phyloP scores from a whole-genome alignment of 2,888 invertebrate species.

The Artemia sp. region DNA sequence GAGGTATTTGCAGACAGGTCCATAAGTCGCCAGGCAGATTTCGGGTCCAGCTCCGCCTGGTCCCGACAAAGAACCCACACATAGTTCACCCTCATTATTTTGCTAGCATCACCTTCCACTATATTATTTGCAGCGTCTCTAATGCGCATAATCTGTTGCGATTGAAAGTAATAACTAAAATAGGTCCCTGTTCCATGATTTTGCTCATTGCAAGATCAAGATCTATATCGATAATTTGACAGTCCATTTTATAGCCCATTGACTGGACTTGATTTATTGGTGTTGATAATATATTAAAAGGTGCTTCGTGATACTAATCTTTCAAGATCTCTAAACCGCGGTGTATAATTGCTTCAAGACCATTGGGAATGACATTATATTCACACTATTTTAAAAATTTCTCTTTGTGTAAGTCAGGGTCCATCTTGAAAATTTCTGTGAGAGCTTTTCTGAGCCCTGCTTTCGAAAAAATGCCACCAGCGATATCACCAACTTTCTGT shows the following conservation, averaged over 20 bases:
- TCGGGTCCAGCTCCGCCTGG: slow-evolving; percentile 76
- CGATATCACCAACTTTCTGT: slow-evolving; percentile 65
- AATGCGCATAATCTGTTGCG: slow-evolving; percentile 90
- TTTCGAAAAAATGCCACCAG: slow-evolving; percentile 64
- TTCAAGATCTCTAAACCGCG: slow-evolving; percentile 72
- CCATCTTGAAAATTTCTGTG: slow-evolving; percentile 91
- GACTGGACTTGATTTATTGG: slow-evolving; percentile 48
- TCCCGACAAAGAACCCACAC: slow-evolving; percentile 97
- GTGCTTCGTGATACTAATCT: slow-evolving; percentile 97
- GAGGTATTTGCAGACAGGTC: slow-evolving; percentile 71
- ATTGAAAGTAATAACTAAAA: slow-evolving; percentile 80
- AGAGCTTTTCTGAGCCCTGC: slow-evolving; percentile 91
- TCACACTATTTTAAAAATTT: slow-evolving; percentile 83
- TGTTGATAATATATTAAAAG: slow-evolving; percentile 55
- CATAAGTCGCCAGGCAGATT: slow-evolving; percentile 86
- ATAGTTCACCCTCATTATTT: slow-evolving; percentile 82
- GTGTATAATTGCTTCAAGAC: slow-evolving; percentile 84
- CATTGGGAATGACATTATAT: slow-evolving; percentile 90
- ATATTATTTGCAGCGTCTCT: slow-evolving; percentile 61
- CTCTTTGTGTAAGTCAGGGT: slow-evolving; percentile 76
- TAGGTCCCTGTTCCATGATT: slow-evolving; percentile 98
- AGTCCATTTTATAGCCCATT: slow-evolving; percentile 33
- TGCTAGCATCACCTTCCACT: slow-evolving; percentile 85
- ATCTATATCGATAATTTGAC: slow-evolving; percentile 54
- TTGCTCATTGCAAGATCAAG: slow-evolving; percentile 90